Evolutionary conservation across 1,140 invertebrate genomes (phyloP), one percentile per base, ranked within the genome.

Genomic region (Sarcophaga bullata): DNA sequence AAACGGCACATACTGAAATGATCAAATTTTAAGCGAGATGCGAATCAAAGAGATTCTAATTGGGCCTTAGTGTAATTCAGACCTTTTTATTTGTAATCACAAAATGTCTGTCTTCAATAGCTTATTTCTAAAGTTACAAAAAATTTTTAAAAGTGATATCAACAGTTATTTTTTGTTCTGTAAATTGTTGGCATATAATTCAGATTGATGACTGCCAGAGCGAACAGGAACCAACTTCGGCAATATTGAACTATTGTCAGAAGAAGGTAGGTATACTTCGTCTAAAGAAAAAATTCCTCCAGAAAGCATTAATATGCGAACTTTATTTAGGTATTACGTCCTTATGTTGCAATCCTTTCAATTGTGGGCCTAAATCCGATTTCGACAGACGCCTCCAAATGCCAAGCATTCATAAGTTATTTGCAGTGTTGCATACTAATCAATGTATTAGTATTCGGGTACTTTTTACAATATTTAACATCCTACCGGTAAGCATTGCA

Each of bases 161-260:
- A 86, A 88, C 80, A 88, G 87, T 84, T 88, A n/a, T 87, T 81
- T 88, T 88, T 80, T 88, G 87, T 84, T 88, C 88, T 72, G 87
- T 88, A 84, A 88, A 88, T 86, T 87, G 87, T 72, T 82, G 88
- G 11, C 88, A 88, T 80, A 85, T 87, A 11, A 82, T 85, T 73
- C 73, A 94, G 93, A 92, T 93, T 84, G 93, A 93, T 62, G 93
- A 94, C 85, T 92, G 93, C 80, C 93, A 94, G 87, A 93, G 92
- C 81, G 93, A 94, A 81, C 91, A 92, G 80, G 92, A 94, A 86
- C 95, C 94, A 85, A 95, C 94, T 80, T 95, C 95, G 5, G 94
- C 94, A 48, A 92, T 95, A 83, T 90, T 96, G 87, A 92, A 93
- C 87, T 95, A 95, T 85, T 96, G 95, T 90, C 95, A 96, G 91